Conservation (phyloP, 1,140 invertebrate species). For the Centruroides vittatus region DNA sequence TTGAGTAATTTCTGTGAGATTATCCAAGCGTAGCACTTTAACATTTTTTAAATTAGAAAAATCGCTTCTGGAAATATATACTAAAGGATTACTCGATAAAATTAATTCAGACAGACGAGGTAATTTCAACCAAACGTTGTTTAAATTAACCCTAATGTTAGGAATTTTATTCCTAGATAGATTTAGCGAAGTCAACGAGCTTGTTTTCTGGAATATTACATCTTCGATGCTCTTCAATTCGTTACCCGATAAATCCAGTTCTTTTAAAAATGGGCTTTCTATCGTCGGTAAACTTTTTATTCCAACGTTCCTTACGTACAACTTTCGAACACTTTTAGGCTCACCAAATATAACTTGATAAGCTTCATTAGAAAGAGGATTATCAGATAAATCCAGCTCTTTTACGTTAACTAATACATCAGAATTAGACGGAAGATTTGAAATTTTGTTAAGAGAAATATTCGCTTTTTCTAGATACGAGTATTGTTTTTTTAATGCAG, state of each 20-base stretch:
- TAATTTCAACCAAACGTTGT: constrained; percentile 47
- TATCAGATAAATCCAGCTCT: constrained; percentile 66
- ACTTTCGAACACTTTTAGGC: constrained; percentile 65
- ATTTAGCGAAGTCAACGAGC: constrained; percentile 58
- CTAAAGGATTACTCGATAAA: constrained; percentile 61
- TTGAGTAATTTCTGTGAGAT: constrained; percentile 49
- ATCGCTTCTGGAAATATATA: constrained; percentile 50
- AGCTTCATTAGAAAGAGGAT: constrained; percentile 57
- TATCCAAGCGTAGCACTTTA: constrained; percentile 45
- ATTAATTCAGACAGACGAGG: constrained; percentile 51
- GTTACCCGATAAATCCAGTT: constrained; percentile 67
- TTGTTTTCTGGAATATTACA: constrained; percentile 53
- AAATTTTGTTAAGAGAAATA: constrained; percentile 59
- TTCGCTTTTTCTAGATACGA: constrained; percentile 62
- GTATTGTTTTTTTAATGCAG: constrained; percentile 62
- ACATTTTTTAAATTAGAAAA: constrained; percentile 52
- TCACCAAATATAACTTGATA: constrained; percentile 62
- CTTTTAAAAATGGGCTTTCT: constrained; percentile 71
- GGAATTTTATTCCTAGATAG: constrained; percentile 56
- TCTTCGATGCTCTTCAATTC: constrained; percentile 47
- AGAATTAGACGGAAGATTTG: constrained; percentile 62
- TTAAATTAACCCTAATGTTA: constrained; percentile 31
- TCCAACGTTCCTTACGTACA: constrained; percentile 65
- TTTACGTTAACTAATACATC: constrained; percentile 77
- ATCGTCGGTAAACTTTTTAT: constrained; percentile 41